phyloP scores from a whole-genome alignment of 2,888 invertebrate genomes.

The Stramonita haemastoma region DNA sequence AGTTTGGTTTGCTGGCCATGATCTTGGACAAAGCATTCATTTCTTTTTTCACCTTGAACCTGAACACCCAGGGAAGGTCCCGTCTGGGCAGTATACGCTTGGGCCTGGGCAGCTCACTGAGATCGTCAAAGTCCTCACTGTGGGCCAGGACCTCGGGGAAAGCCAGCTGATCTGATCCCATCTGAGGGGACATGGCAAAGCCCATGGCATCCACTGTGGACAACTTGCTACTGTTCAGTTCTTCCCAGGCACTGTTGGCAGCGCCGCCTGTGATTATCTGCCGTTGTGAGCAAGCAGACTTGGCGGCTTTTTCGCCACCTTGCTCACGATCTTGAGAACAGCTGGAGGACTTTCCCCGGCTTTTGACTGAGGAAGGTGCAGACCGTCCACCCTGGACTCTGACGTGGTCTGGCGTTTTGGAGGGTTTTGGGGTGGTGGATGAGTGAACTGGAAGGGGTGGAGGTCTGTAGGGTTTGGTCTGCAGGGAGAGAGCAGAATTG shows the following conservation, averaged over 20 bases:
- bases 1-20: slow-evolving; percentile 64
- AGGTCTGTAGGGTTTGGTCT: slow-evolving; percentile 6
- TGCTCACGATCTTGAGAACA: too few species aligned
- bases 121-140: slow-evolving; percentile 61
- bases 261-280: neutral
- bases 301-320: neutral
- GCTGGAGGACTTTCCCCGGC: slow-evolving; percentile 27
- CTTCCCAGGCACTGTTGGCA: neutral
- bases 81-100: slow-evolving; percentile 61
- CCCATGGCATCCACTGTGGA: slow-evolving; percentile 24
- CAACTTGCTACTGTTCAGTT: slow-evolving; percentile 30
- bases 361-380: slow-evolving; percentile 16
- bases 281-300: neutral
- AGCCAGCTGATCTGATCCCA: neutral
- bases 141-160: slow-evolving; percentile 28
- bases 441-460: neutral
- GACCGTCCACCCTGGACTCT: slow-evolving; percentile 20
- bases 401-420: slow-evolving; percentile 29
- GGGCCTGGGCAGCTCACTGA: slow-evolving; percentile 62
- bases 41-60: slow-evolving; percentile 70
- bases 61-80: slow-evolving; percentile 70
- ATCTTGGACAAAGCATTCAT: slow-evolving; percentile 70
- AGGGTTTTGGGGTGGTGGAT: slow-evolving; percentile 6
- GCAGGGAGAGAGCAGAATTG: slow-evolving; percentile 7
- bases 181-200: neutral